Percentiles rank a stretch among this genome's conserved stretches.
Evolutionary conservation across 2,797 vertebrate genomes (phyloP).

Genomic region (Pseudochirops cupreus): DNA sequence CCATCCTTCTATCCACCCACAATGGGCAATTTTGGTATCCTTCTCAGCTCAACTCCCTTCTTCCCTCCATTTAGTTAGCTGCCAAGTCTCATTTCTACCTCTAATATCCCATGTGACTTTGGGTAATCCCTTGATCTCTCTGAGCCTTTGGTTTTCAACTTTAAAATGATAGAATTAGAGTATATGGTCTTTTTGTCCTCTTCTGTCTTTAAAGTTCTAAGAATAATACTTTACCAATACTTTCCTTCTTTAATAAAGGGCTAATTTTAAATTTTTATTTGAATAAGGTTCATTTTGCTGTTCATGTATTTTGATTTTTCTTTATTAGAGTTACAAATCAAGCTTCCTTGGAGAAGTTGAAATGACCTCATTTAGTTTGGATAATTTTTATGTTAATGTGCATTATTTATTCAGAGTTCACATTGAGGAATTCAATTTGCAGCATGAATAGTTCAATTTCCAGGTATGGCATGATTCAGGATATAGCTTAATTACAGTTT

Average conservation of each 20-base stretch:
- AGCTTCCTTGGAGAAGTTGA: conserved; percentile 74
- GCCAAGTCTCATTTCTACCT: neutral
- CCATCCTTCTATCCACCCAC: neutral
- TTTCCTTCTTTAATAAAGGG: conserved; percentile 40
- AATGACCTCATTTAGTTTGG: conserved; percentile 77
- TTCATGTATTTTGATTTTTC: conserved; percentile 63
- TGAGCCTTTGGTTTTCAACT: conserved; percentile 31
- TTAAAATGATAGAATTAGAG: neutral
- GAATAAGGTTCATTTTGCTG: conserved; percentile 39
- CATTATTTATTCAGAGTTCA: conserved; percentile 83
- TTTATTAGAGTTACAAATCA: conserved; percentile 78
- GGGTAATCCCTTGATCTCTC: neutral
- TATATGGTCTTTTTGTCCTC: conserved; percentile 11
- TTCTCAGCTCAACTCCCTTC: neutral
- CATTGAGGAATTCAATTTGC: conserved; percentile 85
- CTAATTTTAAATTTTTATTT: conserved; percentile 48
- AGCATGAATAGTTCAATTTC: conserved; percentile 86
- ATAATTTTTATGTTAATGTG: conserved; percentile 81
- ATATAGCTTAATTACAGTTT: conserved; percentile 85
- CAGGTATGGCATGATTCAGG: conserved; percentile 82
- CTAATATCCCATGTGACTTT: neutral
- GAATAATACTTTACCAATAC: neutral
- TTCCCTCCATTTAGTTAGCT: neutral
- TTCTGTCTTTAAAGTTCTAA: neutral
- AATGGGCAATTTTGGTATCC: neutral